A percentile compares a stretch with the other conserved stretches of the same genome.
phyloP scores from a whole-genome alignment of 2,888 invertebrate genomes.

The Drosophila colorata region DNA sequence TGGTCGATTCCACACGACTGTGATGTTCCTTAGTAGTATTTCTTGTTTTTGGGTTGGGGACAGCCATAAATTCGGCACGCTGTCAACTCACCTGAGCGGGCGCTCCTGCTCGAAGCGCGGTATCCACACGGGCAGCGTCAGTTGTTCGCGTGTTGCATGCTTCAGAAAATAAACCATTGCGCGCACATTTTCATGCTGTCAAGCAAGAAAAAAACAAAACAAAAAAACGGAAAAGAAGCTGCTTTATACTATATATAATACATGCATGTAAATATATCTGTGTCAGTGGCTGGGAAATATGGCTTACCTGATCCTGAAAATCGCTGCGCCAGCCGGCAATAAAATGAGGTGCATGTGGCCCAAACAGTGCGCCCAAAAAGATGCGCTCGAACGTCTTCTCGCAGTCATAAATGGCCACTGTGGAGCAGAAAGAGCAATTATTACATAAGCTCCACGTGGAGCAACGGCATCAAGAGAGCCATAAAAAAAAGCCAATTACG shows the following conservation, averaged over 20 bases:
- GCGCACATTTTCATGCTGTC: constrained; percentile 90
- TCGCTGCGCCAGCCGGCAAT: constrained; percentile 95
- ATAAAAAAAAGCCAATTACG: constrained; percentile 59
- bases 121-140: constrained; percentile 87
- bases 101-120: constrained; percentile 81
- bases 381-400: constrained; percentile 89
- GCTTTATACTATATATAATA: neutral
- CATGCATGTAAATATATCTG: neutral
- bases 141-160: constrained; percentile 89
- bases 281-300: neutral
- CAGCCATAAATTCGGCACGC: constrained; percentile 42
- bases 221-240: constrained; percentile 8
- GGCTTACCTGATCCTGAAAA: constrained; percentile 87
- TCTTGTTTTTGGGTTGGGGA: neutral
- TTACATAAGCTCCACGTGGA: constrained; percentile 25
- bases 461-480: constrained; percentile 23
- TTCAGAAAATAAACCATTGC: constrained; percentile 92
- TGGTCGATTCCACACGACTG: neutral
- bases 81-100: constrained; percentile 82
- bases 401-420: constrained; percentile 87
- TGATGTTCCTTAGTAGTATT: neutral
- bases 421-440: constrained; percentile 30
- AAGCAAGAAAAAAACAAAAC: neutral
- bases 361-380: constrained; percentile 92
- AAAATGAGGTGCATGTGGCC: constrained; percentile 92